Base-by-base conservation (phyloP, 1,140 invertebrate species). In the Hylyphantes graminicola region DNA sequence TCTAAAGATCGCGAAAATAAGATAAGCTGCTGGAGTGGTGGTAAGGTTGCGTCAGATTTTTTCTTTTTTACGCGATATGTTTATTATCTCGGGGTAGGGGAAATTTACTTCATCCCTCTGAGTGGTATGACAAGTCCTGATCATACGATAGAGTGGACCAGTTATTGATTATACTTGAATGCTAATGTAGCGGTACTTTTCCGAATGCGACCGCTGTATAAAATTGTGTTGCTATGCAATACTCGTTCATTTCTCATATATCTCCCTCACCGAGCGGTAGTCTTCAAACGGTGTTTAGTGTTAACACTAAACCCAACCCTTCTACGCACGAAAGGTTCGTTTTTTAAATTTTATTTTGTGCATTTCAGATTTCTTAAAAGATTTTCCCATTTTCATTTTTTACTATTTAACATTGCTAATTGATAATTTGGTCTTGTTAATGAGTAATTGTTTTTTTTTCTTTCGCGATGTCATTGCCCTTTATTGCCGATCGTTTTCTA, bases 131-230 rank as follows among this genome's bases (percentile, higher is more conserved):
- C 74, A 61, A 70, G 59, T 53, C 51, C 54, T 51, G 76, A 78
- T 78, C 76, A 53, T 55, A 78, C 50, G 76, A 78, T 67, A 78
- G 61, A 70, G 11, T 51, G 35, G 68, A 67, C 61, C 50, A 67
- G 61, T 78, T 78, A 78, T 78, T 65, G 76, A 78, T 78, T 78
- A 63, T 63, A 21, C 61, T 55, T 53, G n/a, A 67, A 78, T 67
- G 59, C 55, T 78, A 78, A 54, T 78, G 76, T 78, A 78, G 57
- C 48, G 48, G 76, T 78, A 78, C 61, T 51, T 15, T 19, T 11
- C 21, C 48, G 21, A 70, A 70, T 70, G 35, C 68, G 48, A 4
- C 48, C 15, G 63, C 35, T 17, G 12, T 55, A 78, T 78, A 76
- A 78, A 78, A 78, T 67, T 78, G 61, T 63, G 76, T 78, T 78